Evolutionary conservation across 35 echinoderm and acorn worm species (phyloP).

Genomic region (Apostichopus californicus): DNA sequence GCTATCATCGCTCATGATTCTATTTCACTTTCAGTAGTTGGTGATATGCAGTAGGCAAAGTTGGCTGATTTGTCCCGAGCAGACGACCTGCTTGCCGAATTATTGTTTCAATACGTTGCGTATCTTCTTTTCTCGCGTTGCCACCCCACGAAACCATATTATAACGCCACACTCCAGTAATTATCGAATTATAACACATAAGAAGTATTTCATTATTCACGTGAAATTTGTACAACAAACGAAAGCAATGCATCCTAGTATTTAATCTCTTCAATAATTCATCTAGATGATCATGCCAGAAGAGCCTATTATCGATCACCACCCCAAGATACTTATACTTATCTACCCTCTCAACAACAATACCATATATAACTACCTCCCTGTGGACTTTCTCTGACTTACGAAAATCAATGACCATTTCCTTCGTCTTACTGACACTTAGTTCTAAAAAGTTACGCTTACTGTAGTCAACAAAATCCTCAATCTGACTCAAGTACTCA

Average conservation of each 20-base stretch:
- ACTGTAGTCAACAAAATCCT: neutral
- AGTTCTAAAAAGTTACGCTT: neutral
- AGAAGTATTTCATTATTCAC: neutral
- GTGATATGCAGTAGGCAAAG: no score
- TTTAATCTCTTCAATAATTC: neutral
- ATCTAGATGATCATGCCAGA: neutral
- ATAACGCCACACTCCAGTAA: neutral
- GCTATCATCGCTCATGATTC: no score
- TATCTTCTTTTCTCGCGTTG: no score
- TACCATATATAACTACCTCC: neutral
- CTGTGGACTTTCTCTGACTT: neutral
- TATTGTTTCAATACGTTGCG: neutral
- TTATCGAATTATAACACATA: neutral
- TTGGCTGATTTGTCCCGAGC: neutral
- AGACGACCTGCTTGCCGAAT: neutral
- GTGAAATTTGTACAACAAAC: neutral
- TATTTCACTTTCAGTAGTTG: no score
- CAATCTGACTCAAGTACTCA: neutral
- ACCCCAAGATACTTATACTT: neutral
- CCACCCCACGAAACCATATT: neutral
- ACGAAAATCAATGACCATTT: neutral
- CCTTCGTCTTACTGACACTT: slow-evolving; percentile 5
- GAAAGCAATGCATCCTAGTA: neutral
- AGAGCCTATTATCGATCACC: neutral
- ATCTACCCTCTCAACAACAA: neutral